Base-by-base conservation (phyloP, 2,888 invertebrate species). In the Stenodema calcarata region DNA sequence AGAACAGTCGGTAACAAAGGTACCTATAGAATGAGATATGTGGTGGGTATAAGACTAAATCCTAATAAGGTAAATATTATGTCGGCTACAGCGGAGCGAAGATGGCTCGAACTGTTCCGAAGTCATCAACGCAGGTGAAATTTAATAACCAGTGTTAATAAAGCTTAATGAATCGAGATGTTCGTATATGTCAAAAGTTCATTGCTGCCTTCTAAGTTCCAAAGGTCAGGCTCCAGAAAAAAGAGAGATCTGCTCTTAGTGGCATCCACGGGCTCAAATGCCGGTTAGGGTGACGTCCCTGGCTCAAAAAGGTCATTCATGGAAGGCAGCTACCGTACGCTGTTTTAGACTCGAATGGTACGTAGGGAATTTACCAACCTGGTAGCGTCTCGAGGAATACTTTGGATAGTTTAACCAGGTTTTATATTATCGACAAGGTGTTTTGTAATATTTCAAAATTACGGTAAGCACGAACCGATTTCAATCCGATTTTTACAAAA, bases 111-210 rank as follows among this genome's bases (percentile, higher is more conserved):
- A 73, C 35, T 35, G 73, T 73, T 73, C 73, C 9, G 54, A 27
- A 54, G 54, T 54, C 80, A 80, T 80, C 80, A 80, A 47, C 80
- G 50, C 80, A 47, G 54, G 47, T 27, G 30, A 18, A 27, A 27
- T n/a, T 44, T 79, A 50, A 79, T 47, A 79, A 54, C 80, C 7
- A 30, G 62, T 54, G 80, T 80, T 80, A 80, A 80, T 80, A 80
- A 80, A 80, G 54, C 80, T 54, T 80, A 80, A 80, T 80, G 80
- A 80, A 80, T 80, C 80, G 54, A 80, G 80, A 80, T 80, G 80
- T 54, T 80, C 80, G 80, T 80, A 80, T 80, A 80, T 80, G 80
- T 80, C 80, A 54, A 50, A 80, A 80, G 50, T 80, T 30, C 47
- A 80, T 16, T n/a, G 80, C 80, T 30, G 28, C 54, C 50, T 79